Percentiles rank a stretch among this genome's conserved stretches.
phyloP scores from a whole-genome alignment of 2,888 invertebrate species.

The Epirrhoe alternata region DNA sequence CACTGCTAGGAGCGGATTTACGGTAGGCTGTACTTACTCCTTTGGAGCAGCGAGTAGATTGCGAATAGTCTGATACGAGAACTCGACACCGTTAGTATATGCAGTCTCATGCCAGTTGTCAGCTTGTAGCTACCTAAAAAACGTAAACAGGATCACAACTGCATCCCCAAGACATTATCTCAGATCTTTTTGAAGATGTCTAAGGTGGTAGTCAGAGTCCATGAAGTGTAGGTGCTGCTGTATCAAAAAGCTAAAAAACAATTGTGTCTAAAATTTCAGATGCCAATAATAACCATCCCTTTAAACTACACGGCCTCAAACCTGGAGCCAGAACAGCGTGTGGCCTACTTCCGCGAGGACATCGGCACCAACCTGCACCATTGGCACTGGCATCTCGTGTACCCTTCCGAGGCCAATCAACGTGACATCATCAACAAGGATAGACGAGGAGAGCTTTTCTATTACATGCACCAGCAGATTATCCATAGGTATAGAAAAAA shows the following conservation, averaged over 20 bases:
- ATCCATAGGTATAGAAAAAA: constrained; percentile 80
- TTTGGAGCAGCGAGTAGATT: no score
- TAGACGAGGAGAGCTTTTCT: constrained; percentile 91
- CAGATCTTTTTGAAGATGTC: no score
- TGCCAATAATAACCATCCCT: constrained; percentile 87
- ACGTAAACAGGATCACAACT: no score
- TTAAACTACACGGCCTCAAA: constrained; percentile 90
- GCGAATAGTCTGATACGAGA: no score
- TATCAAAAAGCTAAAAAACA: no score
- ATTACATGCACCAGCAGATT: constrained; percentile 92
- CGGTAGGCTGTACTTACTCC: constrained; percentile 74
- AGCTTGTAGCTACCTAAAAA: no score
- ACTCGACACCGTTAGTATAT: no score
- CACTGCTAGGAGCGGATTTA: constrained; percentile 85
- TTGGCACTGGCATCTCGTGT: constrained; percentile 97
- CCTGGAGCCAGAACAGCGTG: constrained; percentile 90
- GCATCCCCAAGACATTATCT: no score
- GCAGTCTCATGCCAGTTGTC: no score
- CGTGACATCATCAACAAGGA: constrained; percentile 88
- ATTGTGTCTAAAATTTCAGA: constrained; percentile 63
- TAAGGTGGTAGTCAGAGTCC: no score
- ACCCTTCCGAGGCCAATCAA: constrained; percentile 89
- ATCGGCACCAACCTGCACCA: constrained; percentile 94
- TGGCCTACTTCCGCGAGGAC: constrained; percentile 94
- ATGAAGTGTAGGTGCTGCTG: no score